Evolutionary conservation across 2,888 invertebrate genomes (phyloP).

Genomic region (Sericinus montela): DNA sequence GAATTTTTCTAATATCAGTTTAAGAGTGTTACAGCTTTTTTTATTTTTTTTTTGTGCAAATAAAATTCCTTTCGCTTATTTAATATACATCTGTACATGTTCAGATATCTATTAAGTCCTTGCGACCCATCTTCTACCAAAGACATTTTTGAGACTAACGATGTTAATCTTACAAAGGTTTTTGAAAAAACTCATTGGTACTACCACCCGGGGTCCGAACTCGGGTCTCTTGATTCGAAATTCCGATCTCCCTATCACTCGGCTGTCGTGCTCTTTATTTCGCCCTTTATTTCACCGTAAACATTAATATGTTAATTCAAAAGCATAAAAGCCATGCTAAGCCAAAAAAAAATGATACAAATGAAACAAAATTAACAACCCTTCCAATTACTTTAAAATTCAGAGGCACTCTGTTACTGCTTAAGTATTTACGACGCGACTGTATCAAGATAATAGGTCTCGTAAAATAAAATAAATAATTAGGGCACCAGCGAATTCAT

Average conservation of each 20-base stretch:
- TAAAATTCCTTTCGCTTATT: constrained; percentile 16
- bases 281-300: too few species aligned
- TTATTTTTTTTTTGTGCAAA: constrained; percentile 15
- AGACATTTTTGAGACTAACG: too few species aligned
- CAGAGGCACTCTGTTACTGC: constrained; percentile 35
- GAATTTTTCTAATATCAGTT: constrained; percentile 39
- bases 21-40: constrained; percentile 36
- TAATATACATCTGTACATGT: not conserved
- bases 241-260: too few species aligned
- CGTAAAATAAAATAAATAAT: constrained; percentile 78
- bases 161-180: too few species aligned
- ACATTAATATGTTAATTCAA: too few species aligned
- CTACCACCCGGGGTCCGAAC: too few species aligned
- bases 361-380: constrained; percentile 21
- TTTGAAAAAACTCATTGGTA: too few species aligned
- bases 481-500: constrained; percentile 62
- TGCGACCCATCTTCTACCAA: too few species aligned
- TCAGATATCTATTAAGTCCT: not conserved
- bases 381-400: constrained; percentile 34
- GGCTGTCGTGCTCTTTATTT: too few species aligned
- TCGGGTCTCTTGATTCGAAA: too few species aligned
- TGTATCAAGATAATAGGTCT: constrained; percentile 65
- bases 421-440: constrained; percentile 65
- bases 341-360: constrained; percentile 4
- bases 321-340: too few species aligned